These are phyloP conservation scores for Anguilla rostrata DNA, from an alignment of 2,113 vertebrate genomes.

Conservation along the genomic window DNA sequence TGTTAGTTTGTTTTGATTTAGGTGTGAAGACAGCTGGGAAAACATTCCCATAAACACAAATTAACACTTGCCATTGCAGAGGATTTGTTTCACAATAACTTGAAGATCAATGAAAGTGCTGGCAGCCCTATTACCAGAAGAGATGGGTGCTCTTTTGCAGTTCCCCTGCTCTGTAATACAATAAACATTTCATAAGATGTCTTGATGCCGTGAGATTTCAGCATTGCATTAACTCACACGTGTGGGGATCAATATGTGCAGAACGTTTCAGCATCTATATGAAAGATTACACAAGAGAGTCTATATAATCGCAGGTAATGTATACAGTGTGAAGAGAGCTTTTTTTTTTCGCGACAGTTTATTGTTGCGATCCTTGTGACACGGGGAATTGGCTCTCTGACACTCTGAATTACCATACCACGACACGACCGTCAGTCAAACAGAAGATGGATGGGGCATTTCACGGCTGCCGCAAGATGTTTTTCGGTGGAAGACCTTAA, in stretches of 20 bases:
- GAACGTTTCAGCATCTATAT: conserved; percentile 16
- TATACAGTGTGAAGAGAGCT: conserved; percentile 20
- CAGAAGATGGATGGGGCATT: not conserved
- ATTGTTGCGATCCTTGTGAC: conserved; percentile 18
- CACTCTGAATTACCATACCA: conserved; percentile 7
- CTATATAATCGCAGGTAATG: conserved; percentile 13
- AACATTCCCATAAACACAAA: conserved; percentile 22
- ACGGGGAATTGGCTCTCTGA: conserved; percentile 17
- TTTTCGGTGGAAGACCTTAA: not conserved
- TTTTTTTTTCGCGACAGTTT: conserved; percentile 17
- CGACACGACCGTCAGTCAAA: not conserved
- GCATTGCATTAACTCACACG: conserved; percentile 21
- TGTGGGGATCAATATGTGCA: conserved; percentile 25
- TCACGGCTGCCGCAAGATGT: not conserved
- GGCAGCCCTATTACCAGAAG: conserved; percentile 7
- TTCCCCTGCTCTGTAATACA: conserved; percentile 17
- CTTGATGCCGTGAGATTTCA: conserved; percentile 21
- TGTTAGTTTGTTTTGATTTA: conserved; percentile 22
- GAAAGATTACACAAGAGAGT: conserved; percentile 25
- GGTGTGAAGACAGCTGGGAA: conserved; percentile 14
- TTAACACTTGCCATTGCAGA: not conserved
- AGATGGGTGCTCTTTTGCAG: conserved; percentile 1
- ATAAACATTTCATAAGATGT: conserved; percentile 33
- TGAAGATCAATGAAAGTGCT: conserved; percentile 19
- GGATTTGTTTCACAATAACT: conserved; percentile 19